phyloP scores from a whole-genome alignment of 2,888 invertebrate genomes.

The Philaethria dido region DNA sequence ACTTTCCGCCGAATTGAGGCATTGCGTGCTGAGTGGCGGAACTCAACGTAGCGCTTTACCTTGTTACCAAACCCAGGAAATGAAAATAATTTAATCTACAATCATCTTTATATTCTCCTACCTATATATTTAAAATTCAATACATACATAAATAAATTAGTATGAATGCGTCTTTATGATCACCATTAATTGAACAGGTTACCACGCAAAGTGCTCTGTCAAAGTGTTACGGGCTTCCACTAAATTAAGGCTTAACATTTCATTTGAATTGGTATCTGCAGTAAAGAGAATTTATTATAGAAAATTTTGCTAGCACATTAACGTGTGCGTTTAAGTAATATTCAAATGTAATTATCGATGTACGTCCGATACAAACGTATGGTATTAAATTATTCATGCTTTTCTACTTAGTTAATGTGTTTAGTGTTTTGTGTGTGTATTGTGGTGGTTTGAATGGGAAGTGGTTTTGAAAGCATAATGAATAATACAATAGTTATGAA shows the following conservation, averaged over 20 bases:
- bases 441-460: too few relatives aligned
- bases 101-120: too few relatives aligned
- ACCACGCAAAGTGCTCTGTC: slow-evolving; percentile 43
- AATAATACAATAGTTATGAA: too few relatives aligned
- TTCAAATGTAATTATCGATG: slow-evolving; percentile 16
- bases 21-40: too few relatives aligned
- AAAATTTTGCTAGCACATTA: slow-evolving; percentile 31
- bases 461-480: too few relatives aligned
- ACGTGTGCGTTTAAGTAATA: slow-evolving; percentile 21
- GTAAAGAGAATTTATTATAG: slow-evolving; percentile 34
- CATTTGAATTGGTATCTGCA: slow-evolving; percentile 37
- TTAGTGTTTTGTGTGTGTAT: neutral
- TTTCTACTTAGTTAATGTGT: neutral
- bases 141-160: neutral
- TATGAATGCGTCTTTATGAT: slow-evolving; percentile 35
- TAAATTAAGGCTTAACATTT: slow-evolving; percentile 40
- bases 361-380: neutral
- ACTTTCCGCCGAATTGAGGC: too few relatives aligned
- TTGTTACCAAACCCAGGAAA: too few relatives aligned
- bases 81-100: too few relatives aligned
- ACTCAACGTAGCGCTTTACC: too few relatives aligned
- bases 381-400: neutral
- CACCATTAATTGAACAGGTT: slow-evolving; percentile 40
- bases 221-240: slow-evolving; percentile 39
- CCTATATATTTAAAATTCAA: neutral